A percentile compares a stretch with the other conserved stretches of the same genome.
phyloP scores from a whole-genome alignment of 2,888 invertebrate genomes.

The Antheraea assamensis region DNA sequence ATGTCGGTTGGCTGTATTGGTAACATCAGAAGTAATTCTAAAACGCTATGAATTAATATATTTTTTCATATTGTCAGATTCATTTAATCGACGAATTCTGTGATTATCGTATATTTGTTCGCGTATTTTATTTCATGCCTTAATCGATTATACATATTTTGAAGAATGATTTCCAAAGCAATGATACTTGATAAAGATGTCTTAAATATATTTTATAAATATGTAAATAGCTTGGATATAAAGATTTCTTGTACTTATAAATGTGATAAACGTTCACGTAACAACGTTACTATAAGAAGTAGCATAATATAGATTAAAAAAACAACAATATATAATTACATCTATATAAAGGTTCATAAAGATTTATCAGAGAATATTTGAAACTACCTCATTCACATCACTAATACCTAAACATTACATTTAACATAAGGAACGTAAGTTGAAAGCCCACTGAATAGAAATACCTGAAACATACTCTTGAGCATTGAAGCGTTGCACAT shows the following conservation, averaged over 20 bases:
- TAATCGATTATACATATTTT: constrained; percentile 29
- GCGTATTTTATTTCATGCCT: background rate
- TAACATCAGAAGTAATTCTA: background rate
- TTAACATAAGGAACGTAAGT: constrained; percentile 34
- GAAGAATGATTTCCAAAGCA: constrained; percentile 44
- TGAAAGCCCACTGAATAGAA: constrained; percentile 35
- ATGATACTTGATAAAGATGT: constrained; percentile 36
- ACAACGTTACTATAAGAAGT: background rate
- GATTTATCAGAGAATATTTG: constrained; percentile 5
- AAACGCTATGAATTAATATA: background rate
- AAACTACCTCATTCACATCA: background rate
- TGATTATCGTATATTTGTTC: background rate
- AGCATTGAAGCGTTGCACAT: constrained; percentile 59
- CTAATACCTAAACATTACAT: constrained; percentile 1
- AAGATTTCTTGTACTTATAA: constrained; percentile 15
- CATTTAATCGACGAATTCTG: background rate
- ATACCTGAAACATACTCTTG: constrained; percentile 40
- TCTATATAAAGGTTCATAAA: background rate
- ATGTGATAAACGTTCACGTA: background rate
- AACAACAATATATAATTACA: constrained; percentile 1
- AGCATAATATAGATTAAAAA: background rate
- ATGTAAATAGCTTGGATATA: constrained; percentile 17
- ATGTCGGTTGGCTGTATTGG: background rate
- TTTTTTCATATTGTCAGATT: background rate
- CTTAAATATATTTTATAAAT: constrained; percentile 27